phyloP scores from a whole-genome alignment of 2,888 invertebrate genomes.

The Amaurobius ferox region DNA sequence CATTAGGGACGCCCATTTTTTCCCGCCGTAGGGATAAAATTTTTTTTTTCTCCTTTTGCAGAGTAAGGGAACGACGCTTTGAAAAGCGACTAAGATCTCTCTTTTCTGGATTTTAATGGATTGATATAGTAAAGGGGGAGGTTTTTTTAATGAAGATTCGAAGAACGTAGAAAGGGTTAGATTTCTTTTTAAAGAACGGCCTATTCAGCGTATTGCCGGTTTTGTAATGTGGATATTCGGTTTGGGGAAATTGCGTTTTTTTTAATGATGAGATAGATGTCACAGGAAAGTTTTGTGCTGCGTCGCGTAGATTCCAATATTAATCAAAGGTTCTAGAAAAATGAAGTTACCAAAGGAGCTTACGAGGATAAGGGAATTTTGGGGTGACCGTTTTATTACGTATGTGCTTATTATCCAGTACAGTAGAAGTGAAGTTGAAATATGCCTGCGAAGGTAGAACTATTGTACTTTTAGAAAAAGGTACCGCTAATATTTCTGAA shows the following conservation, averaged over 20 bases:
- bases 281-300: constrained; percentile 6
- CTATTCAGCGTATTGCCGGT: constrained; percentile 45
- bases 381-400: neutral
- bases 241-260: neutral
- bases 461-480: no score
- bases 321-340: neutral
- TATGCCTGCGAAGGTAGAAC: no score
- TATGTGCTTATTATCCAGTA: no score
- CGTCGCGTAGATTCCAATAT: neutral
- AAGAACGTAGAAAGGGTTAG: constrained; percentile 17
- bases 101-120: constrained; percentile 62
- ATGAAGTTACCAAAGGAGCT: neutral
- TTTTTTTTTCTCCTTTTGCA: constrained; percentile 42
- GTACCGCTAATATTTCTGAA: no score
- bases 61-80: constrained; percentile 39
- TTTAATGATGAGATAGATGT: constrained; percentile 21
- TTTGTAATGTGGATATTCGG: neutral
- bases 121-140: constrained; percentile 42
- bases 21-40: constrained; percentile 1
- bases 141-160: constrained; percentile 55
- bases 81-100: constrained; percentile 52
- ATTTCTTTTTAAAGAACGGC: constrained; percentile 35
- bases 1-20: constrained; percentile 44
- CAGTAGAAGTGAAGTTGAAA: no score
- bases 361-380: neutral